phyloP scores from a whole-genome alignment of 2,888 invertebrate genomes.

The Tanypteryx hageni region DNA sequence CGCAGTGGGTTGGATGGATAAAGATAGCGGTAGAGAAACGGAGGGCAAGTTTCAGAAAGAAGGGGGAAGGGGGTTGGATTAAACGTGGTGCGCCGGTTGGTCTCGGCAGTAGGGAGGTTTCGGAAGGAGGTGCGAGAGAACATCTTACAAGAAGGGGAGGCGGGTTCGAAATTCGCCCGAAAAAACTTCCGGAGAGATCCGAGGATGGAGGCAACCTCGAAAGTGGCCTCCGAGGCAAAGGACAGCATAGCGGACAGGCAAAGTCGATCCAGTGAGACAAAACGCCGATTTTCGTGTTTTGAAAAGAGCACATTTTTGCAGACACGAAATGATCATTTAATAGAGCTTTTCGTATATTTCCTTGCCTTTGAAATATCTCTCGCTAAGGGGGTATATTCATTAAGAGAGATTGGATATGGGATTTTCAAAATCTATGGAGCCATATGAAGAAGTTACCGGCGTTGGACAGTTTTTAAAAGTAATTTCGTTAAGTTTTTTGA shows the following conservation, averaged over 20 bases:
- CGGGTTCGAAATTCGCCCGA: background rate
- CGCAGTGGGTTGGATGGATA: too few relatives aligned
- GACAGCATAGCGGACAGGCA: background rate
- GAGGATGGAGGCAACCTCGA: background rate
- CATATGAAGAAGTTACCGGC: background rate
- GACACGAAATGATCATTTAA: constrained; percentile 17
- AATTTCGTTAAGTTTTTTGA: background rate
- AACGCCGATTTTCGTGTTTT: background rate
- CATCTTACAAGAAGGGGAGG: background rate
- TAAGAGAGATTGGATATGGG: constrained; percentile 23
- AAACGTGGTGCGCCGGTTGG: background rate
- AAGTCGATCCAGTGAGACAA: background rate
- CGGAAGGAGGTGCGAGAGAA: background rate
- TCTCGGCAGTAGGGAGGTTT: background rate
- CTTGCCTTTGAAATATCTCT: background rate
- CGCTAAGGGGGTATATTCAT: background rate
- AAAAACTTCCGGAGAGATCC: background rate
- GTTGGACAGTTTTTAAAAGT: constrained; percentile 3
- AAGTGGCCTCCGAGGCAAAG: background rate
- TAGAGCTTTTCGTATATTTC: background rate
- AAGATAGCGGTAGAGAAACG: background rate
- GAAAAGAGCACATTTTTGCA: constrained; percentile 3
- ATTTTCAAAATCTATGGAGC: background rate
- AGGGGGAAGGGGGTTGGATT: background rate
- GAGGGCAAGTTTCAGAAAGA: background rate